Conservation (phyloP, 2,888 invertebrate genomes). For the Drosophila ustulata region DNA sequence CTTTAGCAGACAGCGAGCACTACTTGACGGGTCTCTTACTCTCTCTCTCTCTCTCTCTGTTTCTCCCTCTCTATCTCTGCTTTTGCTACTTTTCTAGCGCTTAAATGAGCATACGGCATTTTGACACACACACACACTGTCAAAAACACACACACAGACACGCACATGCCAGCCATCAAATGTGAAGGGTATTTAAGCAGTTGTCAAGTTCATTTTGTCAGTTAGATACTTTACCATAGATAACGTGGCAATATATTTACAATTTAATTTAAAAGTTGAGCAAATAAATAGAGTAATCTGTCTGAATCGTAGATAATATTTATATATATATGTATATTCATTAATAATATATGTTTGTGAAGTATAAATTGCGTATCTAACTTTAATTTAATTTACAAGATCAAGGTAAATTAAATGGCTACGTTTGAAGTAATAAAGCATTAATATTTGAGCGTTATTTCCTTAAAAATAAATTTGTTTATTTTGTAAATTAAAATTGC, state of each 20-base stretch:
- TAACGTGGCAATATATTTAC: background rate
- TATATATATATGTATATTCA: no score
- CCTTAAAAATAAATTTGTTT: background rate
- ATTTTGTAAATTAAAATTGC: no score
- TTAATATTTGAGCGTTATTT: no score
- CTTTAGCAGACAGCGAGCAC: conserved; percentile 38
- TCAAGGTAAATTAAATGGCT: no score
- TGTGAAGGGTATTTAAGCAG: conserved; percentile 53
- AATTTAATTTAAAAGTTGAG: no score
- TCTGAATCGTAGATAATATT: no score
- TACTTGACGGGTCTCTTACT: conserved; percentile 51
- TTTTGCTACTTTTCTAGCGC: conserved; percentile 28
- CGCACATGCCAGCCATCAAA: conserved; percentile 3
- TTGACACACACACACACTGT: conserved; percentile 42
- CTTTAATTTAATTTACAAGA: no score
- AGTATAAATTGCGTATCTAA: no score
- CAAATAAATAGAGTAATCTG: background rate
- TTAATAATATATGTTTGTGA: no score
- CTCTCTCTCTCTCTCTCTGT: background rate
- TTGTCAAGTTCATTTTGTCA: conserved; percentile 19
- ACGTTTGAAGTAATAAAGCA: no score
- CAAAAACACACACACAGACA: conserved; percentile 2
- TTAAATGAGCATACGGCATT: conserved; percentile 62
- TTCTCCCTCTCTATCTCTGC: background rate
- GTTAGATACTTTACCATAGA: background rate